Evolutionary conservation across 1,140 invertebrate genomes (phyloP).

Genomic region (Trichomalopsis sarcophagae): DNA sequence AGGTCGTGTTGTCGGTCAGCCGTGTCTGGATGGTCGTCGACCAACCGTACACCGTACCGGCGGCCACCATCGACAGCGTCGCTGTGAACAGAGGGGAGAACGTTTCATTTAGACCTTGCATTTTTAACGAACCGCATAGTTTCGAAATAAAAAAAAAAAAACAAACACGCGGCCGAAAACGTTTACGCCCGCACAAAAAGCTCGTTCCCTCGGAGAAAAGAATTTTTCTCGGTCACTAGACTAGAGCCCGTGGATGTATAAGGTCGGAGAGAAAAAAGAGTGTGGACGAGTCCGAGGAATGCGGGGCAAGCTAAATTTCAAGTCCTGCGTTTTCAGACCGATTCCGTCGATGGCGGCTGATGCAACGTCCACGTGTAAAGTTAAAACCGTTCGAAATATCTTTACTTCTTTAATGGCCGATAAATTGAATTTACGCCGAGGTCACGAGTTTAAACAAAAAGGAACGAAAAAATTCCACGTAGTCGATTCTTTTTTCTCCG

Average conservation of each 20-base stretch:
- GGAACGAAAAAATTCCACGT: background rate
- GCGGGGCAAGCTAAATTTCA: conserved; percentile 24
- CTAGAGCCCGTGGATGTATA: background rate
- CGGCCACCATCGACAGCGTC: conserved; percentile 72
- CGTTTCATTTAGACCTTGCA: no score
- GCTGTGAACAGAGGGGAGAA: conserved; percentile 59
- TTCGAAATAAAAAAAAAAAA: background rate
- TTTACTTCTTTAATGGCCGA: no score
- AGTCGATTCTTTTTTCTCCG: background rate
- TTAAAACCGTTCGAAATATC: no score
- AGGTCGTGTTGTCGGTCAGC: conserved; percentile 51
- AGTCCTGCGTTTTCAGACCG: no score
- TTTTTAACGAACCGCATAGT: background rate
- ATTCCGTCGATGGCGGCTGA: no score
- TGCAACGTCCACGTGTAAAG: no score
- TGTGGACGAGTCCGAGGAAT: background rate
- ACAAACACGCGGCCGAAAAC: background rate
- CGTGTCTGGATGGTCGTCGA: conserved; percentile 65
- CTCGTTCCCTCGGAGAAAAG: background rate
- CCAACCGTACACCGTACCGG: conserved; percentile 72
- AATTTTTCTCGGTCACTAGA: background rate
- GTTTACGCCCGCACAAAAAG: background rate
- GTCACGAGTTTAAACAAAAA: background rate
- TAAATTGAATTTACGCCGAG: no score
- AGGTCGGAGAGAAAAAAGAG: conserved; percentile 17